These are phyloP conservation scores for Drosophila ohnishii DNA, from an alignment of 1,140 invertebrate species.

Conservation along the genomic window DNA sequence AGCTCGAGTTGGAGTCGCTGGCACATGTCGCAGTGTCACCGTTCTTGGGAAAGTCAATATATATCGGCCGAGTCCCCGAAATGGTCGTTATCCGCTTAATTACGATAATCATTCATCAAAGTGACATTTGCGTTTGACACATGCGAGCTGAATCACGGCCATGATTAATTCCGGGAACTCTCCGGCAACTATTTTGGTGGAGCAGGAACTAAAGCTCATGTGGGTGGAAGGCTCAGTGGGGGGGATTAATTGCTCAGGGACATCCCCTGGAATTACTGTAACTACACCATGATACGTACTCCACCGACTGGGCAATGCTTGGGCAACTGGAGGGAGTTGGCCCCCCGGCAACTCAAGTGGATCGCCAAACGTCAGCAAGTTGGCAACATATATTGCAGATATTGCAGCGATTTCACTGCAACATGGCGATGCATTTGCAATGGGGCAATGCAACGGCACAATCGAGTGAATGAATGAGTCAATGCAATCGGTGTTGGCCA, in stretches of 20 bases:
- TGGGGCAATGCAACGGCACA: slow-evolving; percentile 35
- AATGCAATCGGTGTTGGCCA: slow-evolving; percentile 53
- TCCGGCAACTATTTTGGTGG: slow-evolving; percentile 12
- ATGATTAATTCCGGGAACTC: slow-evolving; percentile 61
- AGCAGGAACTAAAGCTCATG: slow-evolving; percentile 2
- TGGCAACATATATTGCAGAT: slow-evolving; percentile 38
- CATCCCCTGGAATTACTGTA: neutral
- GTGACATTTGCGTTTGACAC: slow-evolving; percentile 79
- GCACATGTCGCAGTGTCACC: slow-evolving; percentile 69
- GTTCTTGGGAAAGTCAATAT: slow-evolving; percentile 16
- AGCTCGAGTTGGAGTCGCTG: neutral
- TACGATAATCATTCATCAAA: slow-evolving; percentile 80
- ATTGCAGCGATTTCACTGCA: slow-evolving; percentile 29
- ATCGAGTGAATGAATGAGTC: slow-evolving; percentile 21
- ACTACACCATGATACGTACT: neutral
- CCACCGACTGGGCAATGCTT: slow-evolving; percentile 29
- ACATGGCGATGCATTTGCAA: slow-evolving; percentile 10
- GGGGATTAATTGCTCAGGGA: slow-evolving; percentile 6
- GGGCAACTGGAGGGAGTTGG: slow-evolving; percentile 36
- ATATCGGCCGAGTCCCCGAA: slow-evolving; percentile 38
- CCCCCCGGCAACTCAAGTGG: slow-evolving; percentile 61
- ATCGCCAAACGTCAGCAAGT: slow-evolving; percentile 50
- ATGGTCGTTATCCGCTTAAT: slow-evolving; percentile 70
- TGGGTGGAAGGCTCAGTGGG: slow-evolving; percentile 3
- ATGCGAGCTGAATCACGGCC: slow-evolving; percentile 67